A percentile compares a stretch with the other conserved stretches of the same genome.
Evolutionary conservation across 2,888 invertebrate genomes (phyloP).

Genomic region (Malacosoma neustria): DNA sequence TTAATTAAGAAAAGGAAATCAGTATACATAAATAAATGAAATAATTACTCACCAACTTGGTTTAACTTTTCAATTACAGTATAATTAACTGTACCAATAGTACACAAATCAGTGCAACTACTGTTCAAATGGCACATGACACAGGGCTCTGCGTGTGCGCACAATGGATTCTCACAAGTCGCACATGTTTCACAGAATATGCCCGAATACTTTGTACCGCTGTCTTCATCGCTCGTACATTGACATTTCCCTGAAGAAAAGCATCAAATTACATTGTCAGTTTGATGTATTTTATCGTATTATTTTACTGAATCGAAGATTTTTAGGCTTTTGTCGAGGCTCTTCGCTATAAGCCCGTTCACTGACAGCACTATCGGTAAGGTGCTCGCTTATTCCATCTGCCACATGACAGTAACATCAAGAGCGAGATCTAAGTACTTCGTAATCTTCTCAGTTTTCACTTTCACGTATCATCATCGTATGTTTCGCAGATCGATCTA

Average conservation of each 20-base stretch:
- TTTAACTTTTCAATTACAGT: constrained; percentile 38
- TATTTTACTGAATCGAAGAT: too few species aligned
- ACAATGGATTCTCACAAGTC: constrained; percentile 62
- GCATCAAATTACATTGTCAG: background rate
- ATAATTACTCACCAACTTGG: constrained; percentile 19
- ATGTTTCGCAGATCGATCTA: too few species aligned
- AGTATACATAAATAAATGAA: background rate
- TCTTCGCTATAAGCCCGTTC: too few species aligned
- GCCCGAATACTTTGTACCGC: constrained; percentile 48
- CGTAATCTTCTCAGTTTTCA: too few species aligned
- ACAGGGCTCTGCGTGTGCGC: constrained; percentile 63
- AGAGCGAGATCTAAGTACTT: too few species aligned
- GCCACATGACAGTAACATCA: too few species aligned
- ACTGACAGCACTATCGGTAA: too few species aligned
- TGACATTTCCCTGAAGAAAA: constrained; percentile 45
- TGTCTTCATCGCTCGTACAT: constrained; percentile 33
- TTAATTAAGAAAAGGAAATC: too few species aligned
- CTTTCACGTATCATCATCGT: too few species aligned
- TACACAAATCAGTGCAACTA: constrained; percentile 44
- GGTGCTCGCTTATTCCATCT: too few species aligned
- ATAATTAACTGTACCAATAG: constrained; percentile 44
- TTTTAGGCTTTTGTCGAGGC: too few species aligned
- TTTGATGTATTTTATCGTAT: too few species aligned
- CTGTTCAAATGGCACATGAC: constrained; percentile 47
- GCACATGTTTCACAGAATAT: constrained; percentile 69